Evolutionary conservation across 2,888 invertebrate genomes (phyloP), one percentile per base, ranked within the genome.

Genomic region (Protodeltote pygarga): DNA sequence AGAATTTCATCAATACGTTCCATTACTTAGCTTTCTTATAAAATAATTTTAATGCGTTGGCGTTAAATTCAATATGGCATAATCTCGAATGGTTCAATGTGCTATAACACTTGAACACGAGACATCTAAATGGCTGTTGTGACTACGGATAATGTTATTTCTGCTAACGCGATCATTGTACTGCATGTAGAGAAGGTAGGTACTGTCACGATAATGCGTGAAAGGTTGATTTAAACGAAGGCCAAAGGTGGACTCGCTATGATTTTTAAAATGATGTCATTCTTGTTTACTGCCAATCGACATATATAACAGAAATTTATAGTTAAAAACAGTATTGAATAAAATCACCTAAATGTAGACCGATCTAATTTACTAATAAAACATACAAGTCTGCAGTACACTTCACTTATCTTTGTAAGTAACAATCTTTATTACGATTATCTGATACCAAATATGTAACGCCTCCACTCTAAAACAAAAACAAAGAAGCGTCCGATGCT

Each of bases 1-100:
- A 15, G 37, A 29, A 52, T 58, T 48, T 52, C 27, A 50, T 53
- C 19, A 27, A 57, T 17, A 34, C 17, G 19, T 47, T 51, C 34
- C 31, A n/a, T n/a, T n/a, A n/a, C n/a, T 10, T 21, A 8, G 13
- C 23, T 5, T 31, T 54, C 10, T 2, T 2, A n/a, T n/a, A 25
- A 13, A 21, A 25, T 31, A 29, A 34, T 49, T 34, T 41, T 1
- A 54, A 41, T 34, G 20, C 16, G 38, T 34, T 19, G 46, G 21
- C 19, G 9, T n/a, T 9, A 3, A 3, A 3, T 35, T 11, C 35
- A 33, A 46, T 32, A 40, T 21, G 9, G 24, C 20, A 14, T 20
- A 20, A 19, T 4, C n/a, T 10, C 24, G 3, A 8, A 27, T 6
- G 16, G 28, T 15, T 17, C 1, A 8, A 14, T 23, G 11, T 8